Conservation (phyloP, 1,140 invertebrate genomes). For the Piezodorus guildinii region DNA sequence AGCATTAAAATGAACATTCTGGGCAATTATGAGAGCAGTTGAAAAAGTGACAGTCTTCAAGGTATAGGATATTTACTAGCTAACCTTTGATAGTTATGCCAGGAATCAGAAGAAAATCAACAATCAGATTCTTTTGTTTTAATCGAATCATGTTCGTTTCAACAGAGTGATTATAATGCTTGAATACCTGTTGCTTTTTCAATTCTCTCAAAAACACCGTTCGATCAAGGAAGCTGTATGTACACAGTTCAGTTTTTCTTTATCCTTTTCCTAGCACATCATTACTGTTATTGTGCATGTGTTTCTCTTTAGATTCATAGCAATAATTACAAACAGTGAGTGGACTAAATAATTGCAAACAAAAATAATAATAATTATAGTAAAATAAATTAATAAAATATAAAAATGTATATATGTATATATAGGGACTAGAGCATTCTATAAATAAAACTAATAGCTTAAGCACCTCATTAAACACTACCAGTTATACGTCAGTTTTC, state of each 20-base stretch:
- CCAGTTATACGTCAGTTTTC: slow-evolving; percentile 1
- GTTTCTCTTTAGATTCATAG: slow-evolving; percentile 1
- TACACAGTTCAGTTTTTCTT: neutral
- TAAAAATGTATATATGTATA: too few species aligned
- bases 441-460: slow-evolving; percentile 13
- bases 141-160: too few species aligned
- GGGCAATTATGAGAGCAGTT: too few species aligned
- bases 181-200: too few species aligned
- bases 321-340: neutral
- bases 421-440: slow-evolving; percentile 9
- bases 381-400: neutral
- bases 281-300: slow-evolving; percentile 12
- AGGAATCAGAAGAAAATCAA: too few species aligned
- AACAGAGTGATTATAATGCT: too few species aligned
- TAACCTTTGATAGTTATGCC: too few species aligned
- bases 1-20: slow-evolving; percentile 8
- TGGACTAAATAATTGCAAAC: slow-evolving; percentile 1
- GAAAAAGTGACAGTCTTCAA: too few species aligned
- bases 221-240: slow-evolving; percentile 8
- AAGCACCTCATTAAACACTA: slow-evolving; percentile 18
- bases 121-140: too few species aligned
- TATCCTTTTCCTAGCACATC: neutral
- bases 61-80: too few species aligned
- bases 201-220: too few species aligned
- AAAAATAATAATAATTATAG: too few species aligned